Evolutionary conservation across 2,113 vertebrate genomes (phyloP), one percentile per base, ranked within the genome.

Genomic region (Hemicordylus capensis): DNA sequence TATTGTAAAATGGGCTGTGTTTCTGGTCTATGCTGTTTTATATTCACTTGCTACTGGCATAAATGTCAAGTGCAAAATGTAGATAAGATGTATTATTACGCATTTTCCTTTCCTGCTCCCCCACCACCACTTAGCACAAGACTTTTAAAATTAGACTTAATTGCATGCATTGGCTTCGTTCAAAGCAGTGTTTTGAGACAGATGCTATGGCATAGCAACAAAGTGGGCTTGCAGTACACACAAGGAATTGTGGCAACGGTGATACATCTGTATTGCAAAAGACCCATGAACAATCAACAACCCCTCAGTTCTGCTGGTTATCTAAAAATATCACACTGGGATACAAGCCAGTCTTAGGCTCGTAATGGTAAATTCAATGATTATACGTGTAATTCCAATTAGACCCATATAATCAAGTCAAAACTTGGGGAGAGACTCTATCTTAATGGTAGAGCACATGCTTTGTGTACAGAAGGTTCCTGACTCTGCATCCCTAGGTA

Each of bases 141-240:
- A 83, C 24, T 19, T 90, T 90, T 48, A 63, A 88, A 88, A 90
- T 92, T 91, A 90, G 86, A 86, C 87, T 93, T 90, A 46, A 48
- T 61, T 83, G 39, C 51, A 44, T 70, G 80, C 20, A 39, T 67
- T 10, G 4, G 44, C 17, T 81, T 66, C 26, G 24, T 54, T 69
- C 48, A 37, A 69, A 81, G 3, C 28, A 9, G 28, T 64, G 46
- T 51, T 75, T 87, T 61, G 81, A 90, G 24, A 73, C 87, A 83
- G 83, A 78, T 93, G 88, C 89, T 89, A 89, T 0, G 8, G 88
- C 85, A 89, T 0, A 6, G 88, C 85, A 92, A 89, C 87, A 93
- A 91, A 94, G 85, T 70, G 67, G 70, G 75, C 58, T 66, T 92
- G 10, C 88, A 85, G 51, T 83, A 80, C 89, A 88, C 79, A 76